Evolutionary conservation across 2,888 invertebrate species (phyloP).

Genomic region (Ormyrus nitidulus): DNA sequence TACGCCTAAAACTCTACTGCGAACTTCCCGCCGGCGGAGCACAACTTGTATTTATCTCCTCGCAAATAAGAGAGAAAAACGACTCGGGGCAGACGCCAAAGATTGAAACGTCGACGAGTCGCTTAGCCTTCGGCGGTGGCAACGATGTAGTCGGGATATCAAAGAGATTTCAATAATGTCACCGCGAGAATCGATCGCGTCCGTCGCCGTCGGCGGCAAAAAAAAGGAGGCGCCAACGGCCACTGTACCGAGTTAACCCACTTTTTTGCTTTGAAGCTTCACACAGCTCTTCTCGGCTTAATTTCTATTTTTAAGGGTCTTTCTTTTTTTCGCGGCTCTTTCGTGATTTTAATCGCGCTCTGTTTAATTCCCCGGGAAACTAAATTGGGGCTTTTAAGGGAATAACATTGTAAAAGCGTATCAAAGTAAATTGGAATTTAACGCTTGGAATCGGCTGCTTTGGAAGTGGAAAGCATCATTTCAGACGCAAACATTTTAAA

Average conservation of each 20-base stretch:
- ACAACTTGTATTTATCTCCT: too few species aligned
- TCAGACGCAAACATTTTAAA: too few species aligned
- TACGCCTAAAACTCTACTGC: background rate
- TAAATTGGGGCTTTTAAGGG: background rate
- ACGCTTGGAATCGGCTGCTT: too few species aligned
- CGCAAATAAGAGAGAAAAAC: too few species aligned
- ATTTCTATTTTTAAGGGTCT: slow-evolving; percentile 24
- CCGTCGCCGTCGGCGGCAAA: background rate
- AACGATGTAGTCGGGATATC: background rate
- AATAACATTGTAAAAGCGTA: too few species aligned
- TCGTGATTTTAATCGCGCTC: too few species aligned
- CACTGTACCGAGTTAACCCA: slow-evolving; percentile 16
- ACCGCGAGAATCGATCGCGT: slow-evolving; percentile 42
- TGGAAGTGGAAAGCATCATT: too few species aligned
- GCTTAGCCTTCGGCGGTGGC: too few species aligned
- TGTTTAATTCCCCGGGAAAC: background rate
- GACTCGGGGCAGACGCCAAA: background rate
- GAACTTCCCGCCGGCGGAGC: too few species aligned
- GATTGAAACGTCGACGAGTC: background rate
- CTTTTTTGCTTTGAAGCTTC: background rate
- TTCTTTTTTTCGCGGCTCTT: slow-evolving; percentile 1
- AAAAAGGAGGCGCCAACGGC: slow-evolving; percentile 20
- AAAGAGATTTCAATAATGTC: slow-evolving; percentile 41
- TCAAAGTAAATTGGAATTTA: too few species aligned
- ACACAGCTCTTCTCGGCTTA: too few species aligned